These are phyloP conservation scores for Ctenopoma multispine DNA, from an alignment of 2,797 vertebrate species.

Conservation along the genomic window DNA sequence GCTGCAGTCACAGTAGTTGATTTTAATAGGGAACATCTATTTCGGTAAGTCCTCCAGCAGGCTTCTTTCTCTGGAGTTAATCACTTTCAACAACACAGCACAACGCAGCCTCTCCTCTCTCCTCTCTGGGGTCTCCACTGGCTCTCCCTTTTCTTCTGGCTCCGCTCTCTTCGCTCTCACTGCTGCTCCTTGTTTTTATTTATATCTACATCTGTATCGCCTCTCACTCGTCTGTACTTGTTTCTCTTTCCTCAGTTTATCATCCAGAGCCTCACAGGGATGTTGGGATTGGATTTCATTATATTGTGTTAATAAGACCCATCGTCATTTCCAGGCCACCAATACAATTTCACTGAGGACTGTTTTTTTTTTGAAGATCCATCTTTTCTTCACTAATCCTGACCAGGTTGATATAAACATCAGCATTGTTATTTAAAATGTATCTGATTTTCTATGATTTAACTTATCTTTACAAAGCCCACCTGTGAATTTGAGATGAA, in stretches of 20 bases:
- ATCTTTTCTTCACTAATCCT: no score
- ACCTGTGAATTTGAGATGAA: no score
- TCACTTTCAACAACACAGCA: conserved; percentile 48
- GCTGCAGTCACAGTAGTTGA: conserved; percentile 64
- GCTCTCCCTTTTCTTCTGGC: conserved; percentile 23
- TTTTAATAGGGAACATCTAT: conserved; percentile 64
- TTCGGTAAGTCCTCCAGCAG: conserved; percentile 66
- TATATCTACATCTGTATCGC: conserved; percentile 35
- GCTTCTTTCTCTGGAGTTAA: conserved; percentile 56
- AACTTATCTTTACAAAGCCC: no score
- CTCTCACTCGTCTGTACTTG: conserved; percentile 9
- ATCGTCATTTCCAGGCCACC: conserved; percentile 15
- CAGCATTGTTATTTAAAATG: no score
- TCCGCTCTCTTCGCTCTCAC: conserved; percentile 4
- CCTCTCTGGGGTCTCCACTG: conserved; percentile 35
- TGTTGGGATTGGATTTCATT: conserved; percentile 14
- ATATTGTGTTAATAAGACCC: background rate
- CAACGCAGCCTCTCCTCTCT: background rate
- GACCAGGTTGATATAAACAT: no score
- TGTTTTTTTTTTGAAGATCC: background rate
- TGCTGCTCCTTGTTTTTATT: conserved; percentile 51
- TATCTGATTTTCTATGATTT: no score
- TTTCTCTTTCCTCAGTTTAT: conserved; percentile 24
- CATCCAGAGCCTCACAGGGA: conserved; percentile 21
- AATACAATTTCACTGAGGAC: background rate